Evolutionary conservation across 2,888 invertebrate genomes (phyloP).

Genomic region (Sepioteuthis lessoniana): DNA sequence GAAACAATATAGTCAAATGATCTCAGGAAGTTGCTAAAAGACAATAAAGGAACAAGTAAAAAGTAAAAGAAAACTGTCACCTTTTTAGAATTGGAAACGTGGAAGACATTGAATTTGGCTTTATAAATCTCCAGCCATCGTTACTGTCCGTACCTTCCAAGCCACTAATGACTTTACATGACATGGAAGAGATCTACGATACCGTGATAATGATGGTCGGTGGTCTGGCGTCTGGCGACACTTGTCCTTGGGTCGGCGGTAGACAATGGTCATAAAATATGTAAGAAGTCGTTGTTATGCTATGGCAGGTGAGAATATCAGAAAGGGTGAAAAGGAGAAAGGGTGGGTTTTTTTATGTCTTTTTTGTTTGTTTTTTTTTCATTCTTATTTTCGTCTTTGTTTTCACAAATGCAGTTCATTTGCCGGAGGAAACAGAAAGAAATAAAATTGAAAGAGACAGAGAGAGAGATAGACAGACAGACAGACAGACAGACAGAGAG

Average conservation of each 20-base stretch:
- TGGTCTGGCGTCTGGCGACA: neutral
- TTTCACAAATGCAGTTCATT: neutral
- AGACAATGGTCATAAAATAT: neutral
- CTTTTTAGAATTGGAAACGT: neutral
- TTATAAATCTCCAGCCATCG: slow-evolving; percentile 20
- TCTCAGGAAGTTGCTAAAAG: neutral
- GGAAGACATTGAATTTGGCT: neutral
- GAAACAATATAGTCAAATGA: neutral
- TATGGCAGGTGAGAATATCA: neutral
- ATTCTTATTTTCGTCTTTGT: neutral
- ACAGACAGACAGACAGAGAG: too few species aligned
- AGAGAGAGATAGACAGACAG: too few species aligned
- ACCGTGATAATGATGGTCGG: slow-evolving; percentile 15
- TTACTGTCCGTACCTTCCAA: neutral
- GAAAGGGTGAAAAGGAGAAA: neutral
- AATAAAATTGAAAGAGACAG: neutral
- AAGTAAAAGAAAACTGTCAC: neutral
- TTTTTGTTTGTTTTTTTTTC: neutral
- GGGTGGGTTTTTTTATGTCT: too few species aligned
- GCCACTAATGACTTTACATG: neutral
- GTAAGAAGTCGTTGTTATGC: neutral
- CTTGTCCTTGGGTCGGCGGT: neutral
- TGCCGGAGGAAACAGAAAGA: neutral
- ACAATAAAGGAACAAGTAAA: neutral
- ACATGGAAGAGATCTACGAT: neutral